phyloP scores from a whole-genome alignment of 2,797 vertebrate species.

The Manis pentadactyla region DNA sequence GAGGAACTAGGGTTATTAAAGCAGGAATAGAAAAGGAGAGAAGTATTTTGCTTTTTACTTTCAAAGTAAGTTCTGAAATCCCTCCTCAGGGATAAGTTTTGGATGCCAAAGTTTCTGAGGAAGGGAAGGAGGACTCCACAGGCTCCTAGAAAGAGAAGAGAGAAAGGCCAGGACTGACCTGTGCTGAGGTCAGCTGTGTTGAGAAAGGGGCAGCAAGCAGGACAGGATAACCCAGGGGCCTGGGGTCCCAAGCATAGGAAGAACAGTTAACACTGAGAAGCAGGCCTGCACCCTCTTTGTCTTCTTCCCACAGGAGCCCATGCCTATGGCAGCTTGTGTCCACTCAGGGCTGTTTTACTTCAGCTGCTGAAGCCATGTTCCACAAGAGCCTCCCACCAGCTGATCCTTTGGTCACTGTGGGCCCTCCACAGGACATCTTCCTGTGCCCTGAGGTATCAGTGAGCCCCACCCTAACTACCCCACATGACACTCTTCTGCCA shows the following conservation, averaged over 20 bases:
- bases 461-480: not conserved
- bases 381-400: not conserved
- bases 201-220: fast-evolving
- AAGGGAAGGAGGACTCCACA: not conserved
- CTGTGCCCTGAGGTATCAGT: not conserved
- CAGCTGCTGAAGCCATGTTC: not conserved
- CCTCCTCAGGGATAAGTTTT: not conserved
- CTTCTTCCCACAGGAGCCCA: not conserved
- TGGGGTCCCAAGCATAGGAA: fast-evolving
- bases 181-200: not conserved
- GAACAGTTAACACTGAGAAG: fast-evolving
- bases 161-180: not conserved
- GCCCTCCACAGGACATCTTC: not conserved
- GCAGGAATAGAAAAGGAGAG: not conserved
- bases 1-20: not conserved
- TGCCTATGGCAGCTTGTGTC: not conserved
- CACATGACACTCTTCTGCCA: not conserved
- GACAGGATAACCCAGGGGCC: not conserved
- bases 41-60: not conserved
- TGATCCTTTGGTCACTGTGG: fast-evolving
- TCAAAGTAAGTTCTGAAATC: not conserved
- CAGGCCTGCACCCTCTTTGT: not conserved
- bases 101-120: not conserved
- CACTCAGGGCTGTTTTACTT: fast-evolving
- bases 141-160: not conserved